Evolutionary conservation across 2,888 invertebrate genomes (phyloP).

Genomic region (Drosophila affinis): DNA sequence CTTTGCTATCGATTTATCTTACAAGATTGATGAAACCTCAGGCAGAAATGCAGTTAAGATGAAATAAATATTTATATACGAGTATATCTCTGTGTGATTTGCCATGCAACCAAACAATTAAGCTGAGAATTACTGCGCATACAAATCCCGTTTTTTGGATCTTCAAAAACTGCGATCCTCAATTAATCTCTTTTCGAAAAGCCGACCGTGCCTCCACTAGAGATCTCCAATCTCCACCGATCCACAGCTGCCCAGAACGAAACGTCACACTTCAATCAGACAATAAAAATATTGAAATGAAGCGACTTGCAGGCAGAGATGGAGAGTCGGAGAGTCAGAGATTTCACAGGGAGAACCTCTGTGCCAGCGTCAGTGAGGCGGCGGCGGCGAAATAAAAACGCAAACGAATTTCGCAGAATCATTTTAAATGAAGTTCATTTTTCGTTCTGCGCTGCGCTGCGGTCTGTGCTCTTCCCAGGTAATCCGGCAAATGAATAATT

Average conservation of each 20-base stretch:
- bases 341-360: not conserved
- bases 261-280: conserved; percentile 77
- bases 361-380: conserved; percentile 12
- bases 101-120: conserved; percentile 63
- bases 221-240: conserved; percentile 6
- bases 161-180: conserved; percentile 42
- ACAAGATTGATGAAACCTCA: conserved; percentile 38
- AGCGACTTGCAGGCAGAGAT: conserved; percentile 17
- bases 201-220: conserved; percentile 50
- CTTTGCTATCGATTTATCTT: conserved; percentile 32
- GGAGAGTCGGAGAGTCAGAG: not conserved
- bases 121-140: conserved; percentile 51
- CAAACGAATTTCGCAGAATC: conserved; percentile 75
- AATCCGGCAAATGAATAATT: conserved; percentile 78
- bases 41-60: conserved; percentile 27
- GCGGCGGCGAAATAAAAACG: conserved; percentile 57
- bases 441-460: conserved; percentile 12
- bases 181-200: conserved; percentile 73
- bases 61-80: conserved; percentile 18
- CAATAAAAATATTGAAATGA: conserved; percentile 77
- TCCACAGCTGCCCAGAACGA: conserved; percentile 40
- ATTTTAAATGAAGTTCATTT: conserved; percentile 74
- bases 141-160: conserved; percentile 50
- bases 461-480: conserved; percentile 58
- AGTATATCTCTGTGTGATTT: conserved; percentile 30